phyloP scores from a whole-genome alignment of 2,113 vertebrate species.

The Caranx melampygus region DNA sequence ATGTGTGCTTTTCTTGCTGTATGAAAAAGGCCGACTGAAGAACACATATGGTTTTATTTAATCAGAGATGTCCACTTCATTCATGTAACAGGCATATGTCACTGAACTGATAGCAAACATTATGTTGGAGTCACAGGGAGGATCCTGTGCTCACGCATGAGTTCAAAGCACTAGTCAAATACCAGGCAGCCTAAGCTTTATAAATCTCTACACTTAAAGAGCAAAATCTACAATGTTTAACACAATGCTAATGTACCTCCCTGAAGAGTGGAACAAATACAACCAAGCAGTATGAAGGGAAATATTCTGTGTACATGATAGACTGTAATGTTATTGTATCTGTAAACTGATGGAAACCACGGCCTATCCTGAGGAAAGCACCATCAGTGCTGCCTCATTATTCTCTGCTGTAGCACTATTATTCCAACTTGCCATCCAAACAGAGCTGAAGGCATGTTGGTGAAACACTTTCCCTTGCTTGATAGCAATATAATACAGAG shows the following conservation, averaged over 20 bases:
- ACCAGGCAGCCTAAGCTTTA: background rate
- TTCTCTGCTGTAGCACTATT: background rate
- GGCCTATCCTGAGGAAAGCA: background rate
- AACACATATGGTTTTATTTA: background rate
- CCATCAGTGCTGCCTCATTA: background rate
- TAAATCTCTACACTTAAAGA: background rate
- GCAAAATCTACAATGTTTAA: background rate
- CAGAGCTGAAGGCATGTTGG: background rate
- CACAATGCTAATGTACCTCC: background rate
- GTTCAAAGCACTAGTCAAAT: too few species aligned
- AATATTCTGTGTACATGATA: constrained; percentile 1
- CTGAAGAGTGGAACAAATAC: background rate
- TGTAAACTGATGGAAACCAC: background rate
- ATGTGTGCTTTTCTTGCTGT: background rate
- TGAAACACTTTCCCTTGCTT: background rate
- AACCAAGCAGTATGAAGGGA: constrained; percentile 1
- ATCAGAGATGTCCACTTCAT: background rate
- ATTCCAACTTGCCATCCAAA: background rate
- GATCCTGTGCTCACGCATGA: background rate
- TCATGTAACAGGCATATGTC: background rate
- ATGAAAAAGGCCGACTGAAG: background rate
- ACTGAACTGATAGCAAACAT: background rate
- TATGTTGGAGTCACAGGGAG: background rate
- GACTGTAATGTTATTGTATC: background rate
- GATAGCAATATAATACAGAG: background rate